Conservation (phyloP, 2,888 invertebrate species). For the Blomia tropicalis region DNA sequence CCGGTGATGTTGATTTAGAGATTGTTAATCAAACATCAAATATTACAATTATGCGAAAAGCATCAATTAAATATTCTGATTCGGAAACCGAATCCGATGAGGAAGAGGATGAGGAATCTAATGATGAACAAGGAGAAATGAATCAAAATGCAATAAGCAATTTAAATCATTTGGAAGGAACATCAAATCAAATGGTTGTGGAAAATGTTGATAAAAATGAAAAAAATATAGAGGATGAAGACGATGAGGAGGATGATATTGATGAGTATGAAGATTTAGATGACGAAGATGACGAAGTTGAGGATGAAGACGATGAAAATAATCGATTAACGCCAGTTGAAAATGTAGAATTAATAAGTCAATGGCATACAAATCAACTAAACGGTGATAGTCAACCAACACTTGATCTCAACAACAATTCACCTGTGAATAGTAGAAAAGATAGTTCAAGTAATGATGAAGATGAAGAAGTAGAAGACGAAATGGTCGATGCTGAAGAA, state of each 20-base stretch:
- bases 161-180: not conserved
- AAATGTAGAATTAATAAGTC: not conserved
- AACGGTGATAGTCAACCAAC: not conserved
- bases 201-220: not conserved
- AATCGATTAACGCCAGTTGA: not conserved
- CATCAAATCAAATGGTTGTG: not conserved
- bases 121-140: conserved; percentile 17
- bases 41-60: conserved; percentile 10
- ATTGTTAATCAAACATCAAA: conserved; percentile 12
- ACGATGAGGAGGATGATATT: not conserved
- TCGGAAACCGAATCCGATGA: conserved; percentile 19
- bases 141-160: conserved; percentile 13
- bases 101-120: conserved; percentile 18
- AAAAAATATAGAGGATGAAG: not conserved
- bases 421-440: not conserved
- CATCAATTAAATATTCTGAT: not conserved
- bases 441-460: not conserved
- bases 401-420: not conserved
- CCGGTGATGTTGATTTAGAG: conserved; percentile 13
- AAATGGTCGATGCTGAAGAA: conserved; percentile 3
- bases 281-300: not conserved
- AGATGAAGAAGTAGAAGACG: conserved; percentile 6
- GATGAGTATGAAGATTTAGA: not conserved
- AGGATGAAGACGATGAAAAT: conserved; percentile 7
- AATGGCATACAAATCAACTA: not conserved